These are phyloP conservation scores for Pseudolycoriella hygida DNA, from an alignment of 2,888 invertebrate species.

Conservation along the genomic window DNA sequence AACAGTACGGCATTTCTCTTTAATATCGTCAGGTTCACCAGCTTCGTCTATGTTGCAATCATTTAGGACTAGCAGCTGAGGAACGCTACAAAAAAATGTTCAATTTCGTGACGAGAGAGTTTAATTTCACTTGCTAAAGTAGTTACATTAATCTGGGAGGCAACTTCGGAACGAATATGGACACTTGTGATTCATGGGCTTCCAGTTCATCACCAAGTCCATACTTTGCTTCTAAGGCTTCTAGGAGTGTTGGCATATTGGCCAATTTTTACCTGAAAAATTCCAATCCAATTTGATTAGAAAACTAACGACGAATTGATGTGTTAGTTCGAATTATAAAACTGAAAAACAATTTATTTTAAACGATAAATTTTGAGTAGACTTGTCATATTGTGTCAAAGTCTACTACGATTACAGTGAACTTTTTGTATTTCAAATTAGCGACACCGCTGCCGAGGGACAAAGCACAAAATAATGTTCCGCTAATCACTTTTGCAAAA, in stretches of 20 bases:
- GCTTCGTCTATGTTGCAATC: slow-evolving; percentile 84
- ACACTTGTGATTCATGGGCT: slow-evolving; percentile 35
- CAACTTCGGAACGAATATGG: slow-evolving; percentile 72
- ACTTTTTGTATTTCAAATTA: too few relatives aligned
- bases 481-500: too few relatives aligned
- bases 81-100: slow-evolving; percentile 39
- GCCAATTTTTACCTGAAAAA: too few relatives aligned
- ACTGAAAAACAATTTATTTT: too few relatives aligned
- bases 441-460: too few relatives aligned
- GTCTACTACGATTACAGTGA: too few relatives aligned
- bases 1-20: slow-evolving; percentile 74
- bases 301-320: too few relatives aligned
- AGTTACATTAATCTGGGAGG: slow-evolving; percentile 39
- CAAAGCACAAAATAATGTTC: too few relatives aligned
- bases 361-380: too few relatives aligned
- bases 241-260: slow-evolving; percentile 72
- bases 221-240: slow-evolving; percentile 80
- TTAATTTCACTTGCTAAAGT: background rate
- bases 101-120: background rate
- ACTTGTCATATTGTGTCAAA: too few relatives aligned
- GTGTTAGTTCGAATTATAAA: too few relatives aligned
- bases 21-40: slow-evolving; percentile 61
- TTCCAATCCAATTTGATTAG: too few relatives aligned
- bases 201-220: slow-evolving; percentile 40
- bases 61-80: slow-evolving; percentile 70